phyloP scores from a whole-genome alignment of 2,888 invertebrate species.

The Heliothis peltigera region DNA sequence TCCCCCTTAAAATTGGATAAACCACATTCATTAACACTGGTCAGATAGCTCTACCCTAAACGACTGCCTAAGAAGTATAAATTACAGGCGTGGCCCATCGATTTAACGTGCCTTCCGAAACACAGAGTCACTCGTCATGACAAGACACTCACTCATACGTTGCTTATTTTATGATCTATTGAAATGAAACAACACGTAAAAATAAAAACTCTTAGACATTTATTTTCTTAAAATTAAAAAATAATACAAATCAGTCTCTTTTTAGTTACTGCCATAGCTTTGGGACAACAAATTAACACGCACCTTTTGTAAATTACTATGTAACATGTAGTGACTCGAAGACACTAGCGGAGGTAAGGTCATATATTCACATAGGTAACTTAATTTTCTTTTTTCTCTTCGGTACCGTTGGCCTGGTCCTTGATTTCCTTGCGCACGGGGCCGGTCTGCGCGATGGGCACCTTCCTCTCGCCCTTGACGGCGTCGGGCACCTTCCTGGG shows the following conservation, averaged over 20 bases:
- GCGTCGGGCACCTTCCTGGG: slow-evolving; percentile 79
- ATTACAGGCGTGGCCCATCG: no score
- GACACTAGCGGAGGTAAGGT: no score
- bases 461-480: slow-evolving; percentile 68
- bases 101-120: no score
- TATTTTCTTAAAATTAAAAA: slow-evolving; percentile 27
- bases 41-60: no score
- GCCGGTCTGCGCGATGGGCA: slow-evolving; percentile 76
- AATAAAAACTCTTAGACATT: slow-evolving; percentile 11
- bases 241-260: slow-evolving; percentile 65
- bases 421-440: slow-evolving; percentile 89
- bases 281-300: slow-evolving; percentile 55
- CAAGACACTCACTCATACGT: no score
- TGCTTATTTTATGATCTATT: no score
- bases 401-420: slow-evolving; percentile 92
- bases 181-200: slow-evolving; percentile 11
- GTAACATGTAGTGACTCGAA: slow-evolving; percentile 10
- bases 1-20: no score
- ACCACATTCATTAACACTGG: no score
- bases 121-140: no score
- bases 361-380: no score
- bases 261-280: slow-evolving; percentile 22
- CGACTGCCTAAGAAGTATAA: no score
- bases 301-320: background rate
- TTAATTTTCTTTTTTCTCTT: slow-evolving; percentile 91